phyloP scores from a whole-genome alignment of 2,797 vertebrate species.

The Rhinoraja longicauda region DNA sequence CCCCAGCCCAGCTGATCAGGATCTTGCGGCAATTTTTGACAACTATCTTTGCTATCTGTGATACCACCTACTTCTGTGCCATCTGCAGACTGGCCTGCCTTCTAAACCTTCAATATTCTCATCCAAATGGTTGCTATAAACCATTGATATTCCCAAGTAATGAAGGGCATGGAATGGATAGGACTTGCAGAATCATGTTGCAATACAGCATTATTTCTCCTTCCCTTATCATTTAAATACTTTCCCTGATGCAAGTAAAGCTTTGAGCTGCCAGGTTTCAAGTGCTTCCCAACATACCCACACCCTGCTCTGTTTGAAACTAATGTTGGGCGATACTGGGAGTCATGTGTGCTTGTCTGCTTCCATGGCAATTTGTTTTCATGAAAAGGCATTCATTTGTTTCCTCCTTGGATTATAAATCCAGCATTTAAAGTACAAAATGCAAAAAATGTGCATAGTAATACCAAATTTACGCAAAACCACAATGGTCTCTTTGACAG shows the following conservation, averaged over 20 bases:
- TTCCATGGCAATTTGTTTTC: neutral
- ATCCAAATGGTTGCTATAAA: no score
- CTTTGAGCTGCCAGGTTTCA: neutral
- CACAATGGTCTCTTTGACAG: slow-evolving; percentile 26
- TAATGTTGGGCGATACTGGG: neutral
- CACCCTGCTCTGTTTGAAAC: neutral
- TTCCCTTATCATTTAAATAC: neutral
- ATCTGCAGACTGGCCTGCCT: no score
- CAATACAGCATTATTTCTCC: neutral
- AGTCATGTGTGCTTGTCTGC: neutral
- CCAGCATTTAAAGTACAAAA: neutral
- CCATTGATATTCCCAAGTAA: no score
- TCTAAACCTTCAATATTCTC: no score
- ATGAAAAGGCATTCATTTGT: slow-evolving; percentile 5
- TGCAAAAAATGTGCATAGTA: neutral
- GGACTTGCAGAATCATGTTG: neutral
- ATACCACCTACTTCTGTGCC: no score
- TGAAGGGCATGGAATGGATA: neutral
- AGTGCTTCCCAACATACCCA: neutral
- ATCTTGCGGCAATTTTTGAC: no score
- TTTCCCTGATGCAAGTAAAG: neutral
- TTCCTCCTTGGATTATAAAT: neutral
- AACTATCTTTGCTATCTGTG: no score
- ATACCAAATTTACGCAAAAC: neutral
- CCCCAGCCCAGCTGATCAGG: no score